Conservation (phyloP, 53 echinoderm and acorn worm species). For the Temnopleurus reevesii region DNA sequence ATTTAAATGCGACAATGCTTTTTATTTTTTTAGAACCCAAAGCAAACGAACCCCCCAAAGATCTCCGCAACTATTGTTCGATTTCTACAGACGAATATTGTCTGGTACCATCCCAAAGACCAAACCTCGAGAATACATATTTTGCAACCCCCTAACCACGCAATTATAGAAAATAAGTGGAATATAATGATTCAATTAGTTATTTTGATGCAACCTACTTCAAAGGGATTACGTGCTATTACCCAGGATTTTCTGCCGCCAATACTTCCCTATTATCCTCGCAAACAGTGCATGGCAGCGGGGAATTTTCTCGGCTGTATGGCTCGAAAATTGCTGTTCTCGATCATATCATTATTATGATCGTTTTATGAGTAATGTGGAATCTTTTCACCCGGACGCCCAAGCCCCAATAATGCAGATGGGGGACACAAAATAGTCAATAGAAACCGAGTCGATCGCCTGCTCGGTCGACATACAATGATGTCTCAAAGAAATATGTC, state of each 20-base stretch:
- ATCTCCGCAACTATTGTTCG: no score
- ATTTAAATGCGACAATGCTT: no score
- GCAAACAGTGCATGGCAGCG: not conserved
- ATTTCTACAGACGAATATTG: no score
- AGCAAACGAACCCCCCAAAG: no score
- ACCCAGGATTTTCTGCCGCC: not conserved
- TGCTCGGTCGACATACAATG: not conserved
- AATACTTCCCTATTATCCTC: not conserved
- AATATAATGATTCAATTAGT: not conserved
- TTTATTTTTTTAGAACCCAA: no score
- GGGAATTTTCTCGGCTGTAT: not conserved
- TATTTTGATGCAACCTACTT: not conserved
- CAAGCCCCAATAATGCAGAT: not conserved
- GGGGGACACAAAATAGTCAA: slow-evolving; percentile 25
- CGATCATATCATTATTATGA: not conserved
- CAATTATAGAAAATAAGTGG: no score
- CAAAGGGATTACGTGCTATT: not conserved
- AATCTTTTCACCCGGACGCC: slow-evolving; percentile 7
- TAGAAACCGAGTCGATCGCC: not conserved
- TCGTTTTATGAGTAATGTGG: slow-evolving; percentile 6
- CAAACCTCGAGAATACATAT: no score
- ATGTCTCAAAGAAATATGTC: slow-evolving; percentile 8
- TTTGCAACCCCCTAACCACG: no score
- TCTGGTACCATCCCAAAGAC: no score
- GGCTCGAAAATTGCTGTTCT: not conserved